Evolutionary conservation across 2,888 invertebrate species (phyloP).

Genomic region (Hipparchia sbordonii): DNA sequence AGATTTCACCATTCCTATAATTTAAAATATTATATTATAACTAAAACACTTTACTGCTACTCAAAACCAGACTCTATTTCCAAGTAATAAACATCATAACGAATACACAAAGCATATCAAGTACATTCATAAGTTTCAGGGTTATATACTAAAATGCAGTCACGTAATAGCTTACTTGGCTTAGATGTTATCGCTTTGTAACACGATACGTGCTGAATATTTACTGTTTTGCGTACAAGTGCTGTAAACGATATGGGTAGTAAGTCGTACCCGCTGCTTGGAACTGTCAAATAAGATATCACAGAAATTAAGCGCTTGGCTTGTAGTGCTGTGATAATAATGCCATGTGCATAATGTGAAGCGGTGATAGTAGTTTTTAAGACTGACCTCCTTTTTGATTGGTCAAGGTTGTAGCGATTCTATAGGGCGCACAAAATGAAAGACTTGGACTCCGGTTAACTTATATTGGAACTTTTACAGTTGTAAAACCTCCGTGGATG

Average conservation of each 20-base stretch:
- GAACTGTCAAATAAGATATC: conserved; percentile 9
- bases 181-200: conserved; percentile 35
- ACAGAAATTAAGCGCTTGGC: background rate
- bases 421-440: no score
- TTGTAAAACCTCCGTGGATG: no score
- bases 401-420: no score
- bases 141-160: conserved; percentile 30
- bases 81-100: background rate
- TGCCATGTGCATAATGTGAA: no score
- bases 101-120: conserved; percentile 1
- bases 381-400: no score
- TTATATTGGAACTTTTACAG: no score
- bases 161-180: conserved; percentile 36
- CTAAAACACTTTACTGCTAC: background rate
- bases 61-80: background rate
- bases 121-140: conserved; percentile 21
- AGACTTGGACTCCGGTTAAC: no score
- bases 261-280: background rate
- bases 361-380: no score
- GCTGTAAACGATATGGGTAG: conserved; percentile 10
- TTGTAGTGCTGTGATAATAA: no score
- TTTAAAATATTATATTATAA: background rate
- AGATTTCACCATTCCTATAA: background rate
- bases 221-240: conserved; percentile 20
- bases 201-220: conserved; percentile 33